phyloP scores from a whole-genome alignment of 2,113 vertebrate species.

The Passerina amoena region DNA sequence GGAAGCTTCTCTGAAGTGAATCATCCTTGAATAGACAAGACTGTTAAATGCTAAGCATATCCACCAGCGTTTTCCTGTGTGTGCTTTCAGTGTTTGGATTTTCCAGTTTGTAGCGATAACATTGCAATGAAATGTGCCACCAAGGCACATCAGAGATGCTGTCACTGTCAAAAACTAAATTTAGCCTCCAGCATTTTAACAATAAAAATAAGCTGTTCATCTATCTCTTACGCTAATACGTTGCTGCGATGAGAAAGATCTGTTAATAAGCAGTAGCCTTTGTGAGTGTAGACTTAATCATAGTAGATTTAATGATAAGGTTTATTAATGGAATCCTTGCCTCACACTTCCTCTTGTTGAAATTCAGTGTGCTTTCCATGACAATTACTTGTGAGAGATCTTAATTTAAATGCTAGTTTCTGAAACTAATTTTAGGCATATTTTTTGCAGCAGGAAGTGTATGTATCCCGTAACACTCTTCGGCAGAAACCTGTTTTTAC shows the following conservation, averaged over 20 bases:
- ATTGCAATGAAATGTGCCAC: not conserved
- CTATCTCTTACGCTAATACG: not conserved
- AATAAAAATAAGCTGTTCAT: not conserved
- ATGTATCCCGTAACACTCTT: not conserved
- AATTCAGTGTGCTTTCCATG: not conserved
- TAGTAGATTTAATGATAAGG: constrained; percentile 7
- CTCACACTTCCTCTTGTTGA: not conserved
- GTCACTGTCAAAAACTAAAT: not conserved
- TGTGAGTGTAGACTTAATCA: not conserved
- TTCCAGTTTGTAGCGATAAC: not conserved
- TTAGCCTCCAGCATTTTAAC: not conserved
- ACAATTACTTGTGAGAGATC: constrained; percentile 2
- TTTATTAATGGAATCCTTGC: not conserved
- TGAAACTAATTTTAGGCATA: not conserved
- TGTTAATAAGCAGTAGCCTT: not conserved
- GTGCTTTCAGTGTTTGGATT: not conserved
- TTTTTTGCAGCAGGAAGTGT: not conserved
- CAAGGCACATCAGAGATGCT: not conserved
- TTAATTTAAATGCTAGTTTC: not conserved
- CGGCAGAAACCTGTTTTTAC: not conserved
- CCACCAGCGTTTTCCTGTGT: not conserved
- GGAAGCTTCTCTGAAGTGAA: not conserved
- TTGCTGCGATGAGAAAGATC: not conserved
- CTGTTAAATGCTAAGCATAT: not conserved
- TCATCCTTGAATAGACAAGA: not conserved